These are phyloP conservation scores for Ostrea edulis DNA, from an alignment of 1,140 invertebrate species.

Conservation along the genomic window DNA sequence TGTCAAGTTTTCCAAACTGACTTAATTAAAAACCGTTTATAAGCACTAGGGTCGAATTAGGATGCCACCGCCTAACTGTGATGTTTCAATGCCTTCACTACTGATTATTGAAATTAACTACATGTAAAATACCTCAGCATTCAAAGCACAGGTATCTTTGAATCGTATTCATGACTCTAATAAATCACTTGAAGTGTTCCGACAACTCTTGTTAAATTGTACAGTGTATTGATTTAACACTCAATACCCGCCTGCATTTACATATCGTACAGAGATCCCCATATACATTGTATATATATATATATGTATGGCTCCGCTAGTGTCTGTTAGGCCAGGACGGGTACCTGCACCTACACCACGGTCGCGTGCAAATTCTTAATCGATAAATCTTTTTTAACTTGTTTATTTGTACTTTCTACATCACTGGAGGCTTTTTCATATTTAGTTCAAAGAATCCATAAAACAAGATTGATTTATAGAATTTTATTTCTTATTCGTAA, in stretches of 20 bases:
- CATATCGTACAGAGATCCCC: neutral
- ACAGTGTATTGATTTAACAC: neutral
- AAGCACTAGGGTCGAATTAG: neutral
- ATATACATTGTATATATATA: neutral
- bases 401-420: constrained; percentile 7
- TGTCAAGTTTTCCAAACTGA: neutral
- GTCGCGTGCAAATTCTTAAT: neutral
- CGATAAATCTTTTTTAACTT: neutral
- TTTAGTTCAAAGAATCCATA: neutral
- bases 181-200: neutral
- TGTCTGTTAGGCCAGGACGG: neutral
- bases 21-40: constrained; percentile 21
- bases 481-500: neutral
- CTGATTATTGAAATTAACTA: neutral
- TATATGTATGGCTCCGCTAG: neutral
- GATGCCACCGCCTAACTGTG: neutral
- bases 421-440: neutral
- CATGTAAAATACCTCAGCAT: neutral
- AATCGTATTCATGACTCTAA: neutral
- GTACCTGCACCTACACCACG: neutral
- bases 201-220: neutral
- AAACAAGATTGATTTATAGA: neutral
- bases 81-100: neutral
- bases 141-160: neutral
- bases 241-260: neutral